phyloP scores from a whole-genome alignment of 2,888 invertebrate genomes.

The Creontiades dilutus region DNA sequence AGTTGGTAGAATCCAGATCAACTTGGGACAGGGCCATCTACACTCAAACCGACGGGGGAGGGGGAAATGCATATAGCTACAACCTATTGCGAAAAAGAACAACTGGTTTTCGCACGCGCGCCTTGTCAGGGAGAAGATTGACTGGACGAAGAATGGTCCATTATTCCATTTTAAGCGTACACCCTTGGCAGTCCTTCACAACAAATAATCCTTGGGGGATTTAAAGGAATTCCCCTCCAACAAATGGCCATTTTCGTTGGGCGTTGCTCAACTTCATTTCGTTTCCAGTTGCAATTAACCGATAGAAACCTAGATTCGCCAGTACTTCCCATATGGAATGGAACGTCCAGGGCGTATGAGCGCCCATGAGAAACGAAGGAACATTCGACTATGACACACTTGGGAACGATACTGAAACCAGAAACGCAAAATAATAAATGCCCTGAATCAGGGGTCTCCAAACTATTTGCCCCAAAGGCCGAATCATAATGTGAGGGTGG shows the following conservation, averaged over 20 bases:
- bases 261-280: background rate
- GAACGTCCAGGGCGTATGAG: background rate
- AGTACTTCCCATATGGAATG: background rate
- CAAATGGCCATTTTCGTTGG: background rate
- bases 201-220: constrained; percentile 4
- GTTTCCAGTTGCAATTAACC: background rate
- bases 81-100: background rate
- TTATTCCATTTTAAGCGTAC: background rate
- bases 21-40: background rate
- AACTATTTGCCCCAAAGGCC: no score
- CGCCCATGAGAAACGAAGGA: background rate
- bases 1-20: background rate
- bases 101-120: background rate
- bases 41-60: background rate
- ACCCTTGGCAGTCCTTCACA: background rate
- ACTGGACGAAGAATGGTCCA: background rate
- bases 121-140: background rate
- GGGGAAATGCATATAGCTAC: background rate
- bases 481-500: no score
- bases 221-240: background rate
- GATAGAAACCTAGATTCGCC: constrained; percentile 6
- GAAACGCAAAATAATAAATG: no score
- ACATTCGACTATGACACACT: no score
- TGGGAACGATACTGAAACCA: no score
- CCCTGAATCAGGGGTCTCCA: no score